Conservation (phyloP, 2,888 invertebrate genomes). For the Nomada fucata region DNA sequence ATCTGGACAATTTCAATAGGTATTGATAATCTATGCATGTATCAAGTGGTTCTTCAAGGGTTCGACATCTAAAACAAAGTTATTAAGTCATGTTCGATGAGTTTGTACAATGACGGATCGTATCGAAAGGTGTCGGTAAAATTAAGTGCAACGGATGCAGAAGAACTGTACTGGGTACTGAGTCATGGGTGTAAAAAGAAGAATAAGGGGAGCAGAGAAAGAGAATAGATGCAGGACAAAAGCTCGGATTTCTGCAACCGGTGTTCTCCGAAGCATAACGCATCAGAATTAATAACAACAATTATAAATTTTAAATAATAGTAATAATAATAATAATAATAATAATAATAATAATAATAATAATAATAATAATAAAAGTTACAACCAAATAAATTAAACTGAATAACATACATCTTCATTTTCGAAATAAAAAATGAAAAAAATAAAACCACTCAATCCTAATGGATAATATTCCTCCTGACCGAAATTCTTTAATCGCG, state of each 20-base stretch:
- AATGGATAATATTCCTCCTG: too few species aligned
- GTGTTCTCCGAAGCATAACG: slow-evolving; percentile 67
- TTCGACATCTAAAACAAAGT: neutral
- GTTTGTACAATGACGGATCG: neutral
- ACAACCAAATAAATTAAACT: too few species aligned
- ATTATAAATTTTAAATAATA: too few species aligned
- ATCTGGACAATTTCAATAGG: neutral
- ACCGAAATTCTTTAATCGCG: neutral
- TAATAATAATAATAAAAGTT: too few species aligned
- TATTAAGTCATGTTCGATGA: neutral
- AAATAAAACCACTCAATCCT: too few species aligned
- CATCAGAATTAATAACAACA: neutral
- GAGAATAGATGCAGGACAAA: slow-evolving; percentile 48
- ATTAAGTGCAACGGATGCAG: slow-evolving; percentile 47
- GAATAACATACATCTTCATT: too few species aligned
- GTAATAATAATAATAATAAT: too few species aligned
- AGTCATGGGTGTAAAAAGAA: slow-evolving; percentile 38
- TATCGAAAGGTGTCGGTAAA: slow-evolving; percentile 15
- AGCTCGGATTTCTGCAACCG: slow-evolving; percentile 75
- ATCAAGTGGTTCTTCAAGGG: neutral
- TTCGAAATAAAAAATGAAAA: too few species aligned
- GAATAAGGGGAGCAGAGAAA: slow-evolving; percentile 21
- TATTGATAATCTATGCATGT: neutral
- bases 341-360: too few species aligned
- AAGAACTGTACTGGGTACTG: slow-evolving; percentile 26